phyloP scores from a whole-genome alignment of 2,113 vertebrate species.

The Phocoena sinus region DNA sequence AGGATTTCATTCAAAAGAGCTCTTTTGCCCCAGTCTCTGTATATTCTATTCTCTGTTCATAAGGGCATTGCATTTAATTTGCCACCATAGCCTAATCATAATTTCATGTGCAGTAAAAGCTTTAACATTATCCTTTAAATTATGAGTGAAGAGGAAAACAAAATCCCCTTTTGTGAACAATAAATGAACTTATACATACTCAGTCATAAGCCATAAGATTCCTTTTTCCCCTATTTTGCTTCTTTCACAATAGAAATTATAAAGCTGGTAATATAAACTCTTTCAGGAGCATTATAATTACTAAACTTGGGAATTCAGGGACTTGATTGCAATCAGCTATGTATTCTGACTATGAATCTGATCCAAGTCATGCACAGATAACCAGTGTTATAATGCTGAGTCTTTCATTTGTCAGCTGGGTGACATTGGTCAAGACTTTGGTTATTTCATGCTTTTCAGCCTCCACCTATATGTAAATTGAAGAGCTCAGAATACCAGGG shows the following conservation, averaged over 20 bases:
- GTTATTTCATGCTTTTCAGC: background rate
- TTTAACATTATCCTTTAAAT: constrained; percentile 36
- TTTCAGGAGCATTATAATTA: background rate
- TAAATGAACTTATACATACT: background rate
- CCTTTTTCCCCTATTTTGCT: background rate
- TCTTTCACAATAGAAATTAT: constrained; percentile 28
- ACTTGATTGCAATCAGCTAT: background rate
- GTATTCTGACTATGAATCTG: background rate
- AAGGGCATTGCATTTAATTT: constrained; percentile 8
- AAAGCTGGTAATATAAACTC: constrained; percentile 9
- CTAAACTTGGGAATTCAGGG: background rate
- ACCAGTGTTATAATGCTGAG: background rate
- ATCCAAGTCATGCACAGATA: background rate
- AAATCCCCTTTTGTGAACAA: background rate
- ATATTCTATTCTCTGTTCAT: background rate
- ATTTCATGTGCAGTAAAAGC: background rate
- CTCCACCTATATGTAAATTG: background rate
- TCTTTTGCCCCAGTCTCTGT: background rate
- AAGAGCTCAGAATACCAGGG: background rate
- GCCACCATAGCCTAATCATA: background rate
- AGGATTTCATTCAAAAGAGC: background rate
- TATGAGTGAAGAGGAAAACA: background rate
- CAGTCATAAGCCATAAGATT: background rate
- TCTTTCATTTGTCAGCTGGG: background rate
- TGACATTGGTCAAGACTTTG: background rate